Base-by-base conservation (phyloP, 1,140 invertebrate genomes). In the Leptinotarsa texana region DNA sequence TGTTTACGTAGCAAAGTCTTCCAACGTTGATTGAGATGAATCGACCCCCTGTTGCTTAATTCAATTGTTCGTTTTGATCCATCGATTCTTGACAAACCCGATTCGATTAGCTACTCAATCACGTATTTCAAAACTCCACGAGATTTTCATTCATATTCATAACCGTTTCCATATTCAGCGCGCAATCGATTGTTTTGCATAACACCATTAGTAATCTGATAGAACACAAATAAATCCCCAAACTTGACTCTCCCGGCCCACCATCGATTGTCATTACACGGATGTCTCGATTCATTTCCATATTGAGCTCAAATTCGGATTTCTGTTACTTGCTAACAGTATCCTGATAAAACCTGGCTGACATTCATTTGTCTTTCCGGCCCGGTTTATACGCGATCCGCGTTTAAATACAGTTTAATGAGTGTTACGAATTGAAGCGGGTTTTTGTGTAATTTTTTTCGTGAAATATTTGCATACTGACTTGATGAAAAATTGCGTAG, bases 191-290 rank as follows among this genome's bases (percentile, higher is more conserved):
- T 73, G 72, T 73, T 73, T 73, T 73, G 72, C 72, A 73, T 73
- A 73, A 73, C 72, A 73, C 63, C 72, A 62, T 73, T 73, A 73
- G 72, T 73, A 73, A 73, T 73, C 72, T 72, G 70, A 72, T 61
- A 67, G 62, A 48, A 67, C 63, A 65, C 72, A 63, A 65, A 73
- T 71, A 71, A 71, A 71, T 71, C 69, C 69, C 69, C 27, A 61
- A 71, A 71, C 69, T 71, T 71, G 69, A 71, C 69, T 71, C 49
- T 62, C 49, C 51, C n/a, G 18, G 49, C 69, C 24, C 69, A 71
- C 69, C 69, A 71, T 71, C 69, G 69, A 71, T 71, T 71, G 21
- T 71, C 21, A 71, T 71, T 71, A 71, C 69, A 21, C 24, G 48
- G 51, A 71, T 62, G 69, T 71, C 69, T 71, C 69, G 15, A 24